phyloP scores from a whole-genome alignment of 2,113 vertebrate genomes.

The Psammodynastes pulverulentus region DNA sequence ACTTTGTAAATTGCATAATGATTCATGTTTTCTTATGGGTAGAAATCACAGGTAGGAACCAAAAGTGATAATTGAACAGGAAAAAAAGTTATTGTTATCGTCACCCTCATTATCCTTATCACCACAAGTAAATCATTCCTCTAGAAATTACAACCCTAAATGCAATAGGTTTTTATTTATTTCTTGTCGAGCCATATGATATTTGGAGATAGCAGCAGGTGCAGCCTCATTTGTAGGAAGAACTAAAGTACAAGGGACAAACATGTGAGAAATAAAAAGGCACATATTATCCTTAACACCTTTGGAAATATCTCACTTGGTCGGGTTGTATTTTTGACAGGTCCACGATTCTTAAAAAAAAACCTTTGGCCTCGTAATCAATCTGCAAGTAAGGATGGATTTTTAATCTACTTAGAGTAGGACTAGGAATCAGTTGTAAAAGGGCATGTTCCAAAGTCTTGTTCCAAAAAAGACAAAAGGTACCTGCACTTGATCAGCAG shows the following conservation, averaged over 20 bases:
- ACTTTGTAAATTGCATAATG: neutral
- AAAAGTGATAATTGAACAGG: neutral
- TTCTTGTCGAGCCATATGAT: neutral
- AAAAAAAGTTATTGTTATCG: neutral
- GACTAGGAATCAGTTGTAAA: neutral
- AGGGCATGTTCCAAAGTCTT: neutral
- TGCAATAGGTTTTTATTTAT: neutral
- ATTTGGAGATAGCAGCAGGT: neutral
- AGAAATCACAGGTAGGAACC: neutral
- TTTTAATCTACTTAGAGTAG: neutral
- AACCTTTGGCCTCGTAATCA: neutral
- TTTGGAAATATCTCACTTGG: neutral
- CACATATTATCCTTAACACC: neutral
- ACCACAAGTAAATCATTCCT: neutral
- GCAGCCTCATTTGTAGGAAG: neutral
- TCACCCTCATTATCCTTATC: neutral
- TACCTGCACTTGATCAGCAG: slow-evolving; percentile 14
- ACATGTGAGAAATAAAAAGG: neutral
- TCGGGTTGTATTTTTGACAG: neutral
- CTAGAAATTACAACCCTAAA: neutral
- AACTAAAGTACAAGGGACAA: neutral
- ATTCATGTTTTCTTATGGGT: neutral
- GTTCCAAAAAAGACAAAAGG: neutral
- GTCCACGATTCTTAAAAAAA: too few relatives aligned
- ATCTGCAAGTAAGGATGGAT: neutral